Evolutionary conservation across 2,888 invertebrate genomes (phyloP), one percentile per base, ranked within the genome.

Genomic region (Lamellibrachia columna): DNA sequence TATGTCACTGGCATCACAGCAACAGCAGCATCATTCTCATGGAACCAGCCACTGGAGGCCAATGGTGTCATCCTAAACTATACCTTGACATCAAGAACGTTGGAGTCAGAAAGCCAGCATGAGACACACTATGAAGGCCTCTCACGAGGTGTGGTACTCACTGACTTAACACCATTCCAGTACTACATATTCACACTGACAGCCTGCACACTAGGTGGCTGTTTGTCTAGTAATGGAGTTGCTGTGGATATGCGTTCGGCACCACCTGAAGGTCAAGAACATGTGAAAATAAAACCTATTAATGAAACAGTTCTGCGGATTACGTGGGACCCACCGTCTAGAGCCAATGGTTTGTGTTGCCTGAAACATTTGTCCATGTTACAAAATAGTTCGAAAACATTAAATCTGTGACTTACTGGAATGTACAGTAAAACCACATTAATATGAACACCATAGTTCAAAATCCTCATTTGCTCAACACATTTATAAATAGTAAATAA

Each of bases 191-290:
- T 96, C 92, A 92, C 93, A 90, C 95, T 96, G 7, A 94, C 94
- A 90, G 95, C 95, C 0, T 96, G 96, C 93, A 96, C 96, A 1
- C 93, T 93, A 0, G 96, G 95, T 3, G 96, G 96, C 0, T 96
- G 96, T 94, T 93, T 95, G 90, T 93, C 94, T 52, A 96, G 96
- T 92, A 93, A 93, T 90, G 94, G 94, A 7, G 94, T 95, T 6
- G 92, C 75, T 53, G 94, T 1, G 93, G 94, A 94, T 95, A 95
- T 22, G 95, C 91, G 58, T n/a, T 91, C 91, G n/a, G 52, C 53
- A 11, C 90, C 95, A 4, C 96, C 96, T 0, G 94, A 95, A 52
- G 95, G 95, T 60, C 96, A 96, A 94, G 93, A 55, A 11, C 94
- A 95, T 60, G 96, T 96, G 4, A 92, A 90, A 8, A 94, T 96